phyloP scores from a whole-genome alignment of 2,797 vertebrate species.

The Oreochromis mossambicus region DNA sequence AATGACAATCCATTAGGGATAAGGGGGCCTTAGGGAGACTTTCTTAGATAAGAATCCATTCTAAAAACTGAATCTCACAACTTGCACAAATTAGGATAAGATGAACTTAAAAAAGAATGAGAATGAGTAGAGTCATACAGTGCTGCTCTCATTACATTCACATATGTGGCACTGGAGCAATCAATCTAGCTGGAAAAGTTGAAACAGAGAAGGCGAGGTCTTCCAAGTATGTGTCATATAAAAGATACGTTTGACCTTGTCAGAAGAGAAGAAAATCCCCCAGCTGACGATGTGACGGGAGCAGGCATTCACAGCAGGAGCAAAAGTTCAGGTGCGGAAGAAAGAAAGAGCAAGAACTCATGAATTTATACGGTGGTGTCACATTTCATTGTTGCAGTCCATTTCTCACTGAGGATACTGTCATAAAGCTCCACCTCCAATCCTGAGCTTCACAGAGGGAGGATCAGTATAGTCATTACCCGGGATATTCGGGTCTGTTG shows the following conservation, averaged over 20 bases:
- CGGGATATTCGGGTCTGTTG: conserved; percentile 23
- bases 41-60: not conserved
- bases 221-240: not conserved
- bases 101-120: not conserved
- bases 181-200: not conserved
- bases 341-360: not conserved
- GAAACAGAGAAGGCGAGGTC: not conserved
- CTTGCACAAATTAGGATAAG: not conserved
- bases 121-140: not conserved
- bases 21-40: not conserved
- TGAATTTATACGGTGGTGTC: conserved; percentile 51
- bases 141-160: not conserved
- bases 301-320: conserved; percentile 5
- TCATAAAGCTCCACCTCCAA: conserved; percentile 46
- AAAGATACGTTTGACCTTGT: conserved; percentile 40
- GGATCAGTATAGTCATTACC: conserved; percentile 62
- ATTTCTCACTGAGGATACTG: conserved; percentile 44
- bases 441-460: conserved; percentile 19
- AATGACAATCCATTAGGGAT: not conserved
- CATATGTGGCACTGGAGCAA: not conserved
- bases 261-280: not conserved
- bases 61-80: not conserved
- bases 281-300: not conserved
- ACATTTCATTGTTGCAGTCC: conserved; percentile 40
- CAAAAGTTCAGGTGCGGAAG: conserved; percentile 1